Conservation (phyloP, 2,888 invertebrate genomes). For the Listrodromus nycthemerus region DNA sequence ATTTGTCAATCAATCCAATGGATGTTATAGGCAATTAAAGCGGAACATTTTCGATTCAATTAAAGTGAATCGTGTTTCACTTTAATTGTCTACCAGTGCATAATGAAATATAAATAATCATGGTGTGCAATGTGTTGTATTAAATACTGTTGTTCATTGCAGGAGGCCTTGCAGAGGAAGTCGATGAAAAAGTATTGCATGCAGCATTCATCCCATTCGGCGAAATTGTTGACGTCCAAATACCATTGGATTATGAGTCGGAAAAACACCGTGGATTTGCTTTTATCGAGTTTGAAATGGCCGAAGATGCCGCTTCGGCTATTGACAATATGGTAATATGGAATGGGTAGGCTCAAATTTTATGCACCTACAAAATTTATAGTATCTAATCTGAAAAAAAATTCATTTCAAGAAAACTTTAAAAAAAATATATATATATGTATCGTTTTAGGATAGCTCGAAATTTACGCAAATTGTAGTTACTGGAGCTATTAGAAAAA, state of each 20-base stretch:
- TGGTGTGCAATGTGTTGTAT: neutral
- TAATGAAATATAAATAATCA: neutral
- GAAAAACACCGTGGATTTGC: constrained; percentile 99
- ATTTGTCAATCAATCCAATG: neutral
- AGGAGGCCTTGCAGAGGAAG: constrained; percentile 96
- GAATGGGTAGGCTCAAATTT: constrained; percentile 42
- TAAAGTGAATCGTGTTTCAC: too few relatives aligned
- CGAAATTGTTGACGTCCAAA: constrained; percentile 98
- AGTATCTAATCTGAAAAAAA: neutral
- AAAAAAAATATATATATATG: too few relatives aligned
- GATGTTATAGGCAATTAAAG: too few relatives aligned
- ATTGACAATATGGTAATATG: constrained; percentile 97
- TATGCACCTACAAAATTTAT: neutral
- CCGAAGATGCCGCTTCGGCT: constrained; percentile 99
- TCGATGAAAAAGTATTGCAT: constrained; percentile 97
- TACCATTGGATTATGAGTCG: constrained; percentile 98
- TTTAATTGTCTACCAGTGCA: too few relatives aligned
- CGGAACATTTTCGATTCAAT: too few relatives aligned
- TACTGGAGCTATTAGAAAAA: too few relatives aligned
- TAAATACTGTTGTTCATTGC: constrained; percentile 10
- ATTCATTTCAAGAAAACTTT: neutral
- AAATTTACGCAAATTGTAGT: too few relatives aligned
- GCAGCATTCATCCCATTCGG: constrained; percentile 99
- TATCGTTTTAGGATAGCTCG: too few relatives aligned
- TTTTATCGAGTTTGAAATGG: constrained; percentile 98